Conservation (phyloP, 2,888 invertebrate species). For the Dryobotodes eremita region DNA sequence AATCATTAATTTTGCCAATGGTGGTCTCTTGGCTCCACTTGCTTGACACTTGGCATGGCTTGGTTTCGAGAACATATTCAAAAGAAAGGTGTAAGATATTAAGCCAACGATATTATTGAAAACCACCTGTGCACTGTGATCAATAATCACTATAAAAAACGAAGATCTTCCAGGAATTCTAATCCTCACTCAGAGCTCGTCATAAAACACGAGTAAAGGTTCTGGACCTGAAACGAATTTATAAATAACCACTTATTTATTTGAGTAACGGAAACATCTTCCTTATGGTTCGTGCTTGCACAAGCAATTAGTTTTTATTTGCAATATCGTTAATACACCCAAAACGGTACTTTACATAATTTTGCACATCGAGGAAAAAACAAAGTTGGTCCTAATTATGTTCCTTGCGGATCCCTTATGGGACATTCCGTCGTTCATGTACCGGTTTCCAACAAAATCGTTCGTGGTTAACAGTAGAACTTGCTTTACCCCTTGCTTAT, state of each 20-base stretch:
- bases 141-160: conserved; percentile 15
- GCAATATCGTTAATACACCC: conserved; percentile 35
- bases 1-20: background rate
- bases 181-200: conserved; percentile 25
- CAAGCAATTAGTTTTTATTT: conserved; percentile 51
- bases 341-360: conserved; percentile 49
- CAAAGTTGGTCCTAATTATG: conserved; percentile 46
- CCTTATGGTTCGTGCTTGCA: conserved; percentile 36
- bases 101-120: background rate
- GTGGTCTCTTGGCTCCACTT: background rate
- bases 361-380: conserved; percentile 47
- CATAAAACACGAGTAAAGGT: conserved; percentile 40
- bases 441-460: conserved; percentile 65
- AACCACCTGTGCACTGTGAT: background rate
- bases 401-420: conserved; percentile 47
- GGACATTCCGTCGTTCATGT: conserved; percentile 47
- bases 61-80: background rate
- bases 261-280: conserved; percentile 45
- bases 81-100: conserved; percentile 3
- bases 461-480: conserved; percentile 51
- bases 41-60: too few species aligned
- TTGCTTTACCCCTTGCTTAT: conserved; percentile 58
- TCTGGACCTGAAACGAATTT: conserved; percentile 40
- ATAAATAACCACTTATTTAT: conserved; percentile 41
- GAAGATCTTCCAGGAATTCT: conserved; percentile 9